Conservation (phyloP, 2,888 invertebrate species). For the Serrognathus titanus region DNA sequence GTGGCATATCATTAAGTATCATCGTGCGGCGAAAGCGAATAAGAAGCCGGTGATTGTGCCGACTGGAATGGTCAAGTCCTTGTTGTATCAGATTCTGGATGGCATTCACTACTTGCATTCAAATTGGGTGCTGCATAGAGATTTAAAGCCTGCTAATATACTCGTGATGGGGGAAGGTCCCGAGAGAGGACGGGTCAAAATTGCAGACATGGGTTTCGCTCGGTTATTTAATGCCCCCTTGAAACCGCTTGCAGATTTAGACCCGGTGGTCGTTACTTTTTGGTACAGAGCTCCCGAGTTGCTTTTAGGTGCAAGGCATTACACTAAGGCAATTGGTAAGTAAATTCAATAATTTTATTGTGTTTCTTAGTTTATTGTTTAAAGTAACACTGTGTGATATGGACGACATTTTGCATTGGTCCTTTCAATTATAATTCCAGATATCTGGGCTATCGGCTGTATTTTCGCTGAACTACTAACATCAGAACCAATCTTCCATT, state of each 20-base stretch:
- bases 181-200: conserved; percentile 94
- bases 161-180: conserved; percentile 98
- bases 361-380: too few species aligned
- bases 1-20: conserved; percentile 99
- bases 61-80: conserved; percentile 95
- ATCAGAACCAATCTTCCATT: conserved; percentile 98
- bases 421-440: conserved; percentile 51
- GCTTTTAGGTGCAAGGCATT: conserved; percentile 90
- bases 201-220: conserved; percentile 99
- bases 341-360: background rate
- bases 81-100: conserved; percentile 96
- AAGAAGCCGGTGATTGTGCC: conserved; percentile 96
- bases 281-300: conserved; percentile 99
- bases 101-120: conserved; percentile 98
- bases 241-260: conserved; percentile 95
- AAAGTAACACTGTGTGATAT: too few species aligned
- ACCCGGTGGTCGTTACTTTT: conserved; percentile 99
- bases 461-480: conserved; percentile 99
- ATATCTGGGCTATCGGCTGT: conserved; percentile 99
- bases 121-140: conserved; percentile 98
- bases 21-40: conserved; percentile 94
- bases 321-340: conserved; percentile 93
- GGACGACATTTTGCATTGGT: too few species aligned
- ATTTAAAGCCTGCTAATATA: conserved; percentile 98
- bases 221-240: conserved; percentile 95